A percentile compares a stretch with the other conserved stretches of the same genome.
Evolutionary conservation across 1,140 invertebrate species (phyloP).

Genomic region (Eumaeus atala): DNA sequence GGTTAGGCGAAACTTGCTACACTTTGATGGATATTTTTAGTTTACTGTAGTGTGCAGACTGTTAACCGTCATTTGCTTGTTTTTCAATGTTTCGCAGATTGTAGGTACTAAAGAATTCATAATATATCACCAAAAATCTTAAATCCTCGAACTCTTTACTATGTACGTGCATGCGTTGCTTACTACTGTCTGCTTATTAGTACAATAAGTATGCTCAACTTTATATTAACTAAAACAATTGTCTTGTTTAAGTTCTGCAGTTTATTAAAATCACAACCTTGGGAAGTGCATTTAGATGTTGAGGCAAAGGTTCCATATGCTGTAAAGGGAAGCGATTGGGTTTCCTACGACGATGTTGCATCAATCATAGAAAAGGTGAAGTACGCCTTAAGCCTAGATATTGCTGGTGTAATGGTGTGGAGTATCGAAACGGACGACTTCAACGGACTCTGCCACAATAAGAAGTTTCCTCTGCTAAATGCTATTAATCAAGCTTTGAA

Average conservation of each 20-base stretch:
- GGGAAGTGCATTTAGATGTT: constrained; percentile 36
- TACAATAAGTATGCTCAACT: no score
- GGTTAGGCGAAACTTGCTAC: no score
- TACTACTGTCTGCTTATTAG: no score
- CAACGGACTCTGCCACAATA: constrained; percentile 72
- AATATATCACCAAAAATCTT: no score
- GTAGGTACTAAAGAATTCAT: no score
- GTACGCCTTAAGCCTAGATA: constrained; percentile 67
- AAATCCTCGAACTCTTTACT: no score
- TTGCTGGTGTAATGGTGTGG: constrained; percentile 83
- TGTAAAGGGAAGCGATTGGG: constrained; percentile 79
- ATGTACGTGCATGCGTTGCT: no score
- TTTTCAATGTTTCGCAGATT: no score
- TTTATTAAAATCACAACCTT: constrained; percentile 39
- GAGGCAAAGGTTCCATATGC: constrained; percentile 71
- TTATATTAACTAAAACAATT: constrained; percentile 10
- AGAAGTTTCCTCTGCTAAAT: constrained; percentile 46
- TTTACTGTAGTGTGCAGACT: no score
- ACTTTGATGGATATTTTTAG: no score
- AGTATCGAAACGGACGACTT: constrained; percentile 86
- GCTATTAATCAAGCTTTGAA: constrained; percentile 43
- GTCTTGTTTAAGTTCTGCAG: constrained; percentile 41
- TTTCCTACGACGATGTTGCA: constrained; percentile 81
- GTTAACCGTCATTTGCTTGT: no score
- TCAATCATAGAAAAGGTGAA: constrained; percentile 75